Conservation (phyloP, 2,797 vertebrate genomes). For the Setipinna tenuifilis region DNA sequence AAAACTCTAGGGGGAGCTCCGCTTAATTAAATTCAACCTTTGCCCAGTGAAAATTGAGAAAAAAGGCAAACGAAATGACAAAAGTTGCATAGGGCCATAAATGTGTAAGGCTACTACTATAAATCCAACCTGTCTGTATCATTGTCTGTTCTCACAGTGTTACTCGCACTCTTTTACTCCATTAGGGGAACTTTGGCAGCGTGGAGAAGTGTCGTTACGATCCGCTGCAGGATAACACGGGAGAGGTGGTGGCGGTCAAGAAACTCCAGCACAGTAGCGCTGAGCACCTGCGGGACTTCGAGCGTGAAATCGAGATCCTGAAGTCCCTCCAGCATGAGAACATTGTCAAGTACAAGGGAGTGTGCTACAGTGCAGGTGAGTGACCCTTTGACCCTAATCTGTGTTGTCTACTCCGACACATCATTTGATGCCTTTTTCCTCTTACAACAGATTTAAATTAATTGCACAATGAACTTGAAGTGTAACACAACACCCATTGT, state of each 20-base stretch:
- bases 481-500: no score
- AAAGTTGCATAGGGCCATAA: no score
- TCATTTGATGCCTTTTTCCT: no score
- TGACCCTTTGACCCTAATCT: not conserved
- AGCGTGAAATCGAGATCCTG: slow-evolving; percentile 97
- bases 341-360: slow-evolving; percentile 97
- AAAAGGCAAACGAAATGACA: no score
- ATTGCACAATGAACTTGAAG: no score
- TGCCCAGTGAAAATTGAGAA: no score
- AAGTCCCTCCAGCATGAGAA: slow-evolving; percentile 97
- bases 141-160: not conserved
- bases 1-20: no score
- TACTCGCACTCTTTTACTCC: not conserved
- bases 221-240: slow-evolving; percentile 94
- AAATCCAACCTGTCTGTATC: not conserved
- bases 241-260: slow-evolving; percentile 97
- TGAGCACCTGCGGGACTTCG: slow-evolving; percentile 93
- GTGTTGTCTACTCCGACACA: not conserved
- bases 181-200: slow-evolving; percentile 97
- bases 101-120: not conserved
- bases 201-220: slow-evolving; percentile 98
- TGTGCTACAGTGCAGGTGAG: slow-evolving; percentile 95
- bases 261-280: slow-evolving; percentile 96
- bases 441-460: no score
- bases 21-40: no score